Evolutionary conservation across 2,797 vertebrate genomes (phyloP), one percentile per base, ranked within the genome.

Genomic region (Tauraco hartlaubi): DNA sequence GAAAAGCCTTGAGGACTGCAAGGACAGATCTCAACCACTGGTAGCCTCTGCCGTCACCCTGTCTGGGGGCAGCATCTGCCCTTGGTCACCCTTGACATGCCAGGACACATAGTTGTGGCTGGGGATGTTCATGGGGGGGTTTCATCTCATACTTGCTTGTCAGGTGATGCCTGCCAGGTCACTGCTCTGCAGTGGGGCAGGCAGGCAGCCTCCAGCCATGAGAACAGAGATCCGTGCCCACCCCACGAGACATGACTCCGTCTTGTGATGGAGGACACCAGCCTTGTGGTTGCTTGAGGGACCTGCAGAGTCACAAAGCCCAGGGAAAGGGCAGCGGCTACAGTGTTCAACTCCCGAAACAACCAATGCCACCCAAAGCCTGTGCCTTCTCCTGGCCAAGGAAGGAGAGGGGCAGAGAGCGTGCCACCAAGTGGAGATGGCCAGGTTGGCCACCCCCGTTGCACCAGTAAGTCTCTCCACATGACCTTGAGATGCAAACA

Each of bases 221-320:
- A 11, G 56, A 86, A 56, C 0, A 0, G 29, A 80, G 14, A 16
- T 63, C 15, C 0, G 3, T 63, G 51, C 21, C 37, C 39, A 76
- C n/a, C 22, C 33, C 35, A 19, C 0, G 0, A 26, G 28, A 35
- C 72, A 33, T 22, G 12, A 61, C 31, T 22, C 46, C 2, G 1
- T 29, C 35, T 54, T 66, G 31, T 61, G 77, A 43, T 16, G 21
- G 64, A 82, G 39, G 33, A 48, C 58, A 29, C 31, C 29, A 64
- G 35, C 31, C 22, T 82, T 5, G 2, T 54, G 33, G 31, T 19
- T 92, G 46, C 5, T 0, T 54, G 59, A 72, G 39, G 64, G n/a
- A 71, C 66, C 23, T 29, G 28, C 31, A 44, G 46, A 82, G 29
- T 61, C 78, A 49, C 31, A 92, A 66, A 77, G 6, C 22, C 19